phyloP scores from a whole-genome alignment of 2,113 vertebrate species.

The Plotosus lineatus region DNA sequence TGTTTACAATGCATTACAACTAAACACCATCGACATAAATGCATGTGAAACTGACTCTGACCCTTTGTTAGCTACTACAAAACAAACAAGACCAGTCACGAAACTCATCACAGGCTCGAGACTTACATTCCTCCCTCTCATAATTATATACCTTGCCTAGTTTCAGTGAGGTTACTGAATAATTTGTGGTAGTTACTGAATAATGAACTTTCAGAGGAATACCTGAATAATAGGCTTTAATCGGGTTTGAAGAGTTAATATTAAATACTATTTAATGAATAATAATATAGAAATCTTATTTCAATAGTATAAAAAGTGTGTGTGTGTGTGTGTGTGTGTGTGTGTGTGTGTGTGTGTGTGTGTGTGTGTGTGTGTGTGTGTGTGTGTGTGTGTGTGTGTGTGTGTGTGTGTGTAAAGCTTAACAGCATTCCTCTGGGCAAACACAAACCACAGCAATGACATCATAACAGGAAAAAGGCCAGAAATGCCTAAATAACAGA shows the following conservation, averaged over 20 bases:
- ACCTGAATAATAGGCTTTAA: background rate
- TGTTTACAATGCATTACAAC: too few relatives aligned
- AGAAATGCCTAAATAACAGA: background rate
- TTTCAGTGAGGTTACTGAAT: background rate
- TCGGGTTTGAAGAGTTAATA: background rate
- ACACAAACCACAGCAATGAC: slow-evolving; percentile 31
- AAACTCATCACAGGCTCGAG: background rate
- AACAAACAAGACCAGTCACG: background rate
- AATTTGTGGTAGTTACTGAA: slow-evolving; percentile 9
- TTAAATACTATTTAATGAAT: background rate
- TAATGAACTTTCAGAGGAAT: background rate
- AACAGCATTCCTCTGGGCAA: background rate
- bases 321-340: too few relatives aligned
- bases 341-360: too few relatives aligned
- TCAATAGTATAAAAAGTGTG: too few relatives aligned
- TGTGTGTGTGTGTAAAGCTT: slow-evolving; percentile 1
- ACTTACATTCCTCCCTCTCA: slow-evolving; percentile 2
- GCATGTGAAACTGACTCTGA: background rate
- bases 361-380: too few relatives aligned
- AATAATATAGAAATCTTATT: background rate
- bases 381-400: too few relatives aligned
- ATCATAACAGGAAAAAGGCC: slow-evolving; percentile 34
- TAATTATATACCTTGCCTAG: background rate
- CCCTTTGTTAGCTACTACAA: background rate
- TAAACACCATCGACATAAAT: background rate